Evolutionary conservation across 92 coral and sea anemone species (phyloP), one percentile per base, ranked within the genome.

Genomic region (Parazoanthus darwini): DNA sequence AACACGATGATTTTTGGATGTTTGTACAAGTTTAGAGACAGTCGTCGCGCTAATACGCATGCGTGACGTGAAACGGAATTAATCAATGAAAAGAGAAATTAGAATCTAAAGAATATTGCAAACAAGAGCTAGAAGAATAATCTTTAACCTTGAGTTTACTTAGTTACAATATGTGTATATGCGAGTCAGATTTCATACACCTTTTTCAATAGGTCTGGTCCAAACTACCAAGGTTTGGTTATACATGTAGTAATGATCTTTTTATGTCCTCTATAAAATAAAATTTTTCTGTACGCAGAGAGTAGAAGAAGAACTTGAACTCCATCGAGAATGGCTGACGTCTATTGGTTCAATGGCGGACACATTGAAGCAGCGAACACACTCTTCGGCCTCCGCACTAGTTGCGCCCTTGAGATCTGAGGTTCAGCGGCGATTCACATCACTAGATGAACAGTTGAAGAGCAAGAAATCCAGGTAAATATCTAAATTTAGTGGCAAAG

Each of bases 241-340:
- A 2, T 23, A 8, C n/a, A 6, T 74, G 10, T 36, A 44, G 10
- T 36, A 44, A 38, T 76, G 48, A 10, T n/a, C 25, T 48, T 85
- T 48, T 39, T 42, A 4, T 44, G 48, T 82, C 35, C 29, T 56
- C 29, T 2, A 23, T 78, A 77, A 65, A 25, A 38, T 18, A 35
- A 22, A 18, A 1, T 26, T 44, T 78, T 26, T 79, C 79, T n/a
- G 35, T 80, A 36, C 48, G 15, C 54, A 95, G 98, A 91, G 92
- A 86, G 46, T 95, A 82, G 92, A 86, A 42, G 91, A 93, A 80
- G 98, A 95, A 51, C 79, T 95, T 42, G 94, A 92, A 10, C 96
- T 93, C 56, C 98, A 95, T 75, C 96, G 93, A 50, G 96, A 95
- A 59, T 86, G 93, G 88, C 79, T 95, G 87, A 56, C 96, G 2